Base-by-base conservation (phyloP, 2,888 invertebrate species). In the Brachypalpus laphriformis region DNA sequence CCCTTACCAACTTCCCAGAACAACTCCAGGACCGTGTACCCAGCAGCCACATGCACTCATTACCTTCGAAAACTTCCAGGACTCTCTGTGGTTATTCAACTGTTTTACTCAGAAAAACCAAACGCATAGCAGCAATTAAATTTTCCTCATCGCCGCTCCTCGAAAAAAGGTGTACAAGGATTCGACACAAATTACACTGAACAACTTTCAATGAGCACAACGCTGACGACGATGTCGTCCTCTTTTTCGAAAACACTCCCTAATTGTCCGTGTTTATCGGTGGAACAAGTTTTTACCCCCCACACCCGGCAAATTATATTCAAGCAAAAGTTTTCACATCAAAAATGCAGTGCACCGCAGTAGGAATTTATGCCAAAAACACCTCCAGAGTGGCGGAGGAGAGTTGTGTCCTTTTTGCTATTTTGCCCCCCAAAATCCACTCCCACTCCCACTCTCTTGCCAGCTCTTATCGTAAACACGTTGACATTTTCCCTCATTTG, bases 181-280 rank as follows among this genome's bases (percentile, higher is more conserved):
- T 49, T 59, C 31, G 25, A 42, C 56, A 63, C 34, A 59, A 72
- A 72, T 72, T 72, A n/a, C 5, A 51, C 66, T n/a, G 20, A 47
- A 56, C 68, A 82, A 75, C 81, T 70, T 82, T 63, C 63, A 76
- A 57, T 56, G 63, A 63, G 72, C 66, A 37, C 61, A 8, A 51
- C 40, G n/a, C 25, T 20, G n/a, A 49, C 18, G 28, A 20, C 45
- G 4, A 22, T 11, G 18, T 34, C 54, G 47, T 49, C 28, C 45
- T 28, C 14, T 14, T 42, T 61, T 42, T 61, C 51, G 34, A 54
- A 37, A 77, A 54, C 54, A 63, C 59, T 68, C 47, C 61, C 59
- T 75, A 80, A 85, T 80, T 80, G 83, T 83, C 68, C 78, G 51
- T 74, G 61, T 85, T 80, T 75, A 80, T 85, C 68, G 51, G 63